Evolutionary conservation across 2,797 vertebrate genomes (phyloP).

Genomic region (Adelosebastes latens): DNA sequence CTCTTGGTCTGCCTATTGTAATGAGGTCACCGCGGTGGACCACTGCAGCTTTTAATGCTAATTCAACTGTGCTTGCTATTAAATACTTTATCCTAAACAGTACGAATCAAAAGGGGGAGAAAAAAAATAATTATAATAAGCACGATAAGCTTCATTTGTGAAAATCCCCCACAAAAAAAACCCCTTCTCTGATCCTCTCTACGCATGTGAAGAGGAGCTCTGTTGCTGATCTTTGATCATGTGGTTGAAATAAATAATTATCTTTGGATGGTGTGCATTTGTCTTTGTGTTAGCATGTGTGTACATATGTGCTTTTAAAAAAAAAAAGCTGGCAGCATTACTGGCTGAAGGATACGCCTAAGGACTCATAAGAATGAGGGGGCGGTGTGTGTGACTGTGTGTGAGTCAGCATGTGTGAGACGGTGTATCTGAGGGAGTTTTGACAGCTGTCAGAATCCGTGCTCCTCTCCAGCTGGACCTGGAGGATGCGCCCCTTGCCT

Average conservation of each 20-base stretch:
- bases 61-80: slow-evolving; percentile 9
- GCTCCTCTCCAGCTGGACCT: slow-evolving; percentile 48
- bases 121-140: not conserved
- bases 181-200: slow-evolving; percentile 19
- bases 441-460: slow-evolving; percentile 76
- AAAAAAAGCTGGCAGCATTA: slow-evolving; percentile 14
- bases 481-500: not conserved
- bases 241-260: slow-evolving; percentile 60
- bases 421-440: slow-evolving; percentile 44
- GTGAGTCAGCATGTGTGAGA: slow-evolving; percentile 21
- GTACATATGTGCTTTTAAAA: slow-evolving; percentile 39
- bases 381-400: slow-evolving; percentile 16
- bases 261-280: slow-evolving; percentile 27
- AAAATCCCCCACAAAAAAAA: slow-evolving; percentile 1
- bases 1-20: slow-evolving; percentile 28
- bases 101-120: not conserved
- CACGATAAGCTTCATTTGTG: not conserved
- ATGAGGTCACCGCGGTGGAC: slow-evolving; percentile 44
- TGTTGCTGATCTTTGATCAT: slow-evolving; percentile 42
- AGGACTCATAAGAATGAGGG: slow-evolving; percentile 28
- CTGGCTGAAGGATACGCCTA: not conserved
- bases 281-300: not conserved
- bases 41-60: slow-evolving; percentile 18
- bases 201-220: slow-evolving; percentile 13
- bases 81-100: not conserved